A percentile compares a stretch with the other conserved stretches of the same genome.
phyloP scores from a whole-genome alignment of 2,797 vertebrate species.

The Antrozous pallidus region DNA sequence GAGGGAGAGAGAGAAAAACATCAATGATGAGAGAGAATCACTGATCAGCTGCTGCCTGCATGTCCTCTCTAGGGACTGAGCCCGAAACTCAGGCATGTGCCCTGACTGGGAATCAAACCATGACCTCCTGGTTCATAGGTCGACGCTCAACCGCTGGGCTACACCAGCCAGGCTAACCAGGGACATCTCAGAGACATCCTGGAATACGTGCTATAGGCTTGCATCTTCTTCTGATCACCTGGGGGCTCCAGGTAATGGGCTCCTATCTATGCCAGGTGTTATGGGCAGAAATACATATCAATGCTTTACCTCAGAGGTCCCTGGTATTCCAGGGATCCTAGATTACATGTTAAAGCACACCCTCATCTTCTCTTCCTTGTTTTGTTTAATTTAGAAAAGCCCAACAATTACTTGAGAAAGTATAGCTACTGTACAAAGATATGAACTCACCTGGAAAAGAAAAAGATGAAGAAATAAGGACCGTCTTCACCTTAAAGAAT shows the following conservation, averaged over 20 bases:
- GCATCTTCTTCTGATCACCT: not conserved
- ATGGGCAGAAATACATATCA: not conserved
- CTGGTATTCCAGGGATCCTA: not conserved
- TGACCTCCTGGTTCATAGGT: too few relatives aligned
- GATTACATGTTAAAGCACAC: not conserved
- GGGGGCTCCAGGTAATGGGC: not conserved
- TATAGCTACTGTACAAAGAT: not conserved
- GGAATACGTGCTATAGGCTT: too few relatives aligned
- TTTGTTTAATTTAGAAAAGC: not conserved
- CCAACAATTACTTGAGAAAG: conserved; percentile 6
- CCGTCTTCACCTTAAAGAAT: not conserved
- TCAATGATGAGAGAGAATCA: too few relatives aligned
- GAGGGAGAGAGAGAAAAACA: too few relatives aligned
- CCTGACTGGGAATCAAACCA: too few relatives aligned
- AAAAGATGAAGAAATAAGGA: not conserved
- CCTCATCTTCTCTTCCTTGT: not conserved
- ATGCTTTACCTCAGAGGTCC: not conserved
- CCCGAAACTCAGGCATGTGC: too few relatives aligned
- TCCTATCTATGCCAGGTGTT: not conserved
- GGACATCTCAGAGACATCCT: too few relatives aligned
- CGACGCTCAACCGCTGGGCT: too few relatives aligned
- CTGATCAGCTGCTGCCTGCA: too few relatives aligned
- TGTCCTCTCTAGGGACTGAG: too few relatives aligned
- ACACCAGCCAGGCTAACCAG: too few relatives aligned
- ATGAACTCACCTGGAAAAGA: not conserved